Percentiles rank a stretch among this genome's conserved stretches.
Conservation (phyloP, 37 sponge, comb jelly and placozoan genomes). For the Bolinopsis microptera region DNA sequence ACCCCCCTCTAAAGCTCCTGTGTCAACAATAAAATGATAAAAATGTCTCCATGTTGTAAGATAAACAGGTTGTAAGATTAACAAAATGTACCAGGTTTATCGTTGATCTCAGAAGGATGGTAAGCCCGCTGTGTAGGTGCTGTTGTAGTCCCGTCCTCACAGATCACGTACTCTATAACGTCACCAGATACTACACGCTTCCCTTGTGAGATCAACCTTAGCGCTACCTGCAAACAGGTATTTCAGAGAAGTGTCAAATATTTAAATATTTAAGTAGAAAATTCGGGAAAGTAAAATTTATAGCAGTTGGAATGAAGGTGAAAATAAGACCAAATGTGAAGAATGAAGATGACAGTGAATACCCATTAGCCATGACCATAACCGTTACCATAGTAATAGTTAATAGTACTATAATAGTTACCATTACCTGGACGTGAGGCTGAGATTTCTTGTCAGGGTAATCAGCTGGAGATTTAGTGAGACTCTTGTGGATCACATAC, state of each 20-base stretch:
- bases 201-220: slow-evolving; percentile 76
- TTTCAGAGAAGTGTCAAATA: no score
- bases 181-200: slow-evolving; percentile 83
- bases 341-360: no score
- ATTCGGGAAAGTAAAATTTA: no score
- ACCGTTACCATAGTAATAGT: not conserved
- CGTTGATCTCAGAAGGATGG: slow-evolving; percentile 82
- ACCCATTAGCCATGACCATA: no score
- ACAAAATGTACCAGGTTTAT: slow-evolving; percentile 8
- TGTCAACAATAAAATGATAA: no score
- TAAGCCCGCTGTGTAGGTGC: slow-evolving; percentile 79
- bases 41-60: no score
- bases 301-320: no score
- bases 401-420: not conserved
- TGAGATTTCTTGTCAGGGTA: slow-evolving; percentile 88
- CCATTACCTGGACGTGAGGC: slow-evolving; percentile 80
- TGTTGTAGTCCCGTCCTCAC: slow-evolving; percentile 69
- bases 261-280: no score
- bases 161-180: slow-evolving; percentile 92
- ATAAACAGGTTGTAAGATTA: no score
- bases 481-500: slow-evolving; percentile 86
- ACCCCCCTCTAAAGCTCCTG: no score
- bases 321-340: no score
- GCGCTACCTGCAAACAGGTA: slow-evolving; percentile 73
- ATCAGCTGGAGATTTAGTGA: slow-evolving; percentile 86